These are phyloP conservation scores for Drosophila paulistorum DNA, from an alignment of 1,140 invertebrate genomes.

Conservation along the genomic window DNA sequence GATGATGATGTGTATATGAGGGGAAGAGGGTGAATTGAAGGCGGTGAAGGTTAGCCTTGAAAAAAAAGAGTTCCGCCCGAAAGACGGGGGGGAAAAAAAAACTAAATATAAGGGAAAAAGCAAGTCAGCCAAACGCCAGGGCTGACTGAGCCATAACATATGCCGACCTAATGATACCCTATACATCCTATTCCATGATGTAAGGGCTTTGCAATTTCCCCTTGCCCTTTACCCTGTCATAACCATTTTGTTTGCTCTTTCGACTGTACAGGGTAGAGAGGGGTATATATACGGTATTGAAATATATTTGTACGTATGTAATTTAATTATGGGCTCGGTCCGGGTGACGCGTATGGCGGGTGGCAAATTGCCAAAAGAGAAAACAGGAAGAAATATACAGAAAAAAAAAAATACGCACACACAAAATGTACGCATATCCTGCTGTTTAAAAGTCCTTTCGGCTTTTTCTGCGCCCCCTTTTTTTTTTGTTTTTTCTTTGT, in stretches of 20 bases:
- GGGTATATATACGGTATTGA: not conserved
- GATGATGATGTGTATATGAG: not conserved
- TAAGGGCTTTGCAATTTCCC: too few relatives aligned
- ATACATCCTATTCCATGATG: too few relatives aligned
- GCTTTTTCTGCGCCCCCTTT: slow-evolving; percentile 39
- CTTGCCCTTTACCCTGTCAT: too few relatives aligned
- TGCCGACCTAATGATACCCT: not conserved
- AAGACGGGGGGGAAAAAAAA: not conserved
- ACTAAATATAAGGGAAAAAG: slow-evolving; percentile 54
- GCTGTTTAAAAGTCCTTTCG: slow-evolving; percentile 72
- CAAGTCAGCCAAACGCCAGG: slow-evolving; percentile 19
- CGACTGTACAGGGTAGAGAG: too few relatives aligned
- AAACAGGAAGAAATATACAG: not conserved
- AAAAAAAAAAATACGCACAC: slow-evolving; percentile 15
- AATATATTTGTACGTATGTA: slow-evolving; percentile 58
- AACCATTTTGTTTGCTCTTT: too few relatives aligned
- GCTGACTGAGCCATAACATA: not conserved
- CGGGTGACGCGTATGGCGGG: slow-evolving; percentile 65
- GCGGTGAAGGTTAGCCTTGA: slow-evolving; percentile 45
- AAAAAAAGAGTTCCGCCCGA: slow-evolving; percentile 23
- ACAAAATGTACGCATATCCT: slow-evolving; percentile 76
- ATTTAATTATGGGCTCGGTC: slow-evolving; percentile 73
- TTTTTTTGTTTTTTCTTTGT: not conserved
- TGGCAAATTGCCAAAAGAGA: slow-evolving; percentile 75
- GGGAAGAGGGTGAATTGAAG: slow-evolving; percentile 10